Percentiles rank a stretch among this genome's conserved stretches.
Evolutionary conservation across 2,888 invertebrate genomes (phyloP).

Genomic region (Nymphalis urticae): DNA sequence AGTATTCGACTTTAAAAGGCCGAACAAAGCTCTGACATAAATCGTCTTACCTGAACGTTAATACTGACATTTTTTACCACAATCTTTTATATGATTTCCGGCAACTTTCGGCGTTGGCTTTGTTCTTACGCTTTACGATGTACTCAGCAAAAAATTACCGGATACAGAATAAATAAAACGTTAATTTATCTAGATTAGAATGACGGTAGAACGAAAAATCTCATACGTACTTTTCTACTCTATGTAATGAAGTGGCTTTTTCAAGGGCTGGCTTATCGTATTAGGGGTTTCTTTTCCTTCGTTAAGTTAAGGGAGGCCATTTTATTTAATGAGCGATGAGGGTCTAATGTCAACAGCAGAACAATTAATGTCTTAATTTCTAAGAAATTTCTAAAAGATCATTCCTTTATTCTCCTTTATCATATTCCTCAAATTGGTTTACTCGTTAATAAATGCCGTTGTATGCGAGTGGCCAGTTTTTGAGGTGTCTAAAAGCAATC

Average conservation of each 20-base stretch:
- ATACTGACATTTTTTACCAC: constrained; percentile 45
- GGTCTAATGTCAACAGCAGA: constrained; percentile 13
- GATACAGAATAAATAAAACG: constrained; percentile 2
- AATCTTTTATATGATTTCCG: constrained; percentile 45
- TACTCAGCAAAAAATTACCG: constrained; percentile 12
- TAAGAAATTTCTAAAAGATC: not conserved
- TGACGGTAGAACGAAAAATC: constrained; percentile 3
- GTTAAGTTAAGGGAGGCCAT: constrained; percentile 12
- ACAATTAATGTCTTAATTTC: constrained; percentile 7
- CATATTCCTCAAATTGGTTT: not conserved
- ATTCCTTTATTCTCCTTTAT: not conserved
- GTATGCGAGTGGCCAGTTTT: no score
- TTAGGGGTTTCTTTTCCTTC: constrained; percentile 12
- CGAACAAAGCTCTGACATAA: constrained; percentile 38
- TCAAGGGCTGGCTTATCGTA: constrained; percentile 12
- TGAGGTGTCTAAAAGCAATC: no score
- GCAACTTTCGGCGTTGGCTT: constrained; percentile 37
- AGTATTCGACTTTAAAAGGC: constrained; percentile 15
- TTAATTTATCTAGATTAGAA: not conserved
- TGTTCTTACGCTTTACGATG: constrained; percentile 43
- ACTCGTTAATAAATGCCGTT: not conserved
- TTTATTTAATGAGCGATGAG: constrained; percentile 16
- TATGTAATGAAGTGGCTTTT: constrained; percentile 7
- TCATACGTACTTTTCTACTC: constrained; percentile 1
- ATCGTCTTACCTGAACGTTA: constrained; percentile 45